Evolutionary conservation across 1,140 invertebrate species (phyloP).

Genomic region (Drosophila pallidifrons): DNA sequence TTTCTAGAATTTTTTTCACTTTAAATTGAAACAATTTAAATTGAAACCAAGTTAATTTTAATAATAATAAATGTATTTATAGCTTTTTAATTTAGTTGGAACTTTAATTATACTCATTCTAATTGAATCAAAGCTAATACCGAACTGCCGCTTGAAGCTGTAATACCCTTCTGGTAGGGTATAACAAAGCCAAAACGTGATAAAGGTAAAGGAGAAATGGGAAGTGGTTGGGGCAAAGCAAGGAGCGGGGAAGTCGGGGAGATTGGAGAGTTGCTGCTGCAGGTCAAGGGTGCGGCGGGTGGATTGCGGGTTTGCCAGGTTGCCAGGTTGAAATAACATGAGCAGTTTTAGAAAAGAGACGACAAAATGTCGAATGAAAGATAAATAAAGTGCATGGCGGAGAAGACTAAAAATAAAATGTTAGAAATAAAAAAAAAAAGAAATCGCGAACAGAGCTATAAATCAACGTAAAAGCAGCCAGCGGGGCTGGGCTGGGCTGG

Average conservation of each 20-base stretch:
- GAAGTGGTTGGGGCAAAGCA: neutral
- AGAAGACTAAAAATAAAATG: conserved; percentile 50
- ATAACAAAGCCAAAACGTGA: conserved; percentile 63
- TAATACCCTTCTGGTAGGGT: conserved; percentile 13
- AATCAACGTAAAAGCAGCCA: conserved; percentile 65
- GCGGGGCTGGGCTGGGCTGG: conserved; percentile 17
- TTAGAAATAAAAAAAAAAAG: conserved; percentile 44
- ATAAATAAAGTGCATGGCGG: conserved; percentile 73
- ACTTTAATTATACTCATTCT: too few species aligned
- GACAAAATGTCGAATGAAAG: conserved; percentile 84
- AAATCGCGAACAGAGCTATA: conserved; percentile 66
- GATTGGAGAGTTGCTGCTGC: conserved; percentile 3
- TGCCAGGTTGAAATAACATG: conserved; percentile 79
- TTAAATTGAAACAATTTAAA: too few species aligned
- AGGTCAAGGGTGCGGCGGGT: conserved; percentile 14
- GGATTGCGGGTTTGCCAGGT: conserved; percentile 38
- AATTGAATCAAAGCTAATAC: neutral
- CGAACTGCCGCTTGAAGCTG: neutral
- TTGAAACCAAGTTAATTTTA: too few species aligned
- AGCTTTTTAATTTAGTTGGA: too few species aligned
- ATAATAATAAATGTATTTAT: too few species aligned
- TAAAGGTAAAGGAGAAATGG: conserved; percentile 34
- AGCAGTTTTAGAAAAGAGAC: conserved; percentile 76
- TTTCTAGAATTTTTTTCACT: too few species aligned
- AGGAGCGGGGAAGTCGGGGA: neutral